Evolutionary conservation across 2,113 vertebrate species (phyloP).

Genomic region (Oryzias javanicus): DNA sequence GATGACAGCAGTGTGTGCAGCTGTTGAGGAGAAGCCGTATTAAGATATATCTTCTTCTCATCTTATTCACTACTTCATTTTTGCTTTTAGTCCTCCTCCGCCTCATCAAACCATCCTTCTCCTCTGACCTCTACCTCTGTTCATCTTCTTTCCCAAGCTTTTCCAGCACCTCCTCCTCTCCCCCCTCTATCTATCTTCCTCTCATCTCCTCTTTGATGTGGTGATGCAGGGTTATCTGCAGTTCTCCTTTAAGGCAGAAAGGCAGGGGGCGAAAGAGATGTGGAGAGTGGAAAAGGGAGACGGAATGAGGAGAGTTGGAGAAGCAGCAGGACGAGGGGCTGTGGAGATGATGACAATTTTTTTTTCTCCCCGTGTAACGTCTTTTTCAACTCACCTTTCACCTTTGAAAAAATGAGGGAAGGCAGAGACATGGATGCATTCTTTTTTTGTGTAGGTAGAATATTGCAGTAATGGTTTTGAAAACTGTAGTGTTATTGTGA

Average conservation of each 20-base stretch:
- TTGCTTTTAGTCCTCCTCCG: conserved; percentile 3
- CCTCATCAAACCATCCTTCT: conserved; percentile 14
- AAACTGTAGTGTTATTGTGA: conserved; percentile 24
- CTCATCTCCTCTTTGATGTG: conserved; percentile 69
- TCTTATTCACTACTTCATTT: conserved; percentile 49
- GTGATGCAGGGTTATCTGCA: conserved; percentile 62
- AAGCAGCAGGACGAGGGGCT: conserved; percentile 16
- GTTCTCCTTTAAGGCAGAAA: conserved; percentile 44
- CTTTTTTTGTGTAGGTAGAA: conserved; percentile 4
- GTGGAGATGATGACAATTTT: conserved; percentile 9
- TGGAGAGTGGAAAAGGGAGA: conserved; percentile 9
- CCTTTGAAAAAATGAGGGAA: conserved; percentile 17
- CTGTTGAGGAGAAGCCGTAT: neutral
- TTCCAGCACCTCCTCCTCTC: conserved; percentile 35
- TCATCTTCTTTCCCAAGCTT: conserved; percentile 29
- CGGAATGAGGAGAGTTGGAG: conserved; percentile 2
- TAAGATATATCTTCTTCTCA: conserved; percentile 51
- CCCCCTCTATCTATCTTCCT: conserved; percentile 42
- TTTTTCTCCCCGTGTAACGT: conserved; percentile 20
- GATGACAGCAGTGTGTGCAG: conserved; percentile 3
- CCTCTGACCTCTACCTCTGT: conserved; percentile 44
- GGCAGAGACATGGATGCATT: conserved; percentile 17
- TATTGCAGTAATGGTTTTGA: conserved; percentile 8
- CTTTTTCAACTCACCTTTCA: conserved; percentile 47
- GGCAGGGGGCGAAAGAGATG: conserved; percentile 26